A percentile compares a stretch with the other conserved stretches of the same genome.
These are phyloP conservation scores for Drosophila oshimai DNA, from an alignment of 1,140 invertebrate genomes.

Conservation along the genomic window DNA sequence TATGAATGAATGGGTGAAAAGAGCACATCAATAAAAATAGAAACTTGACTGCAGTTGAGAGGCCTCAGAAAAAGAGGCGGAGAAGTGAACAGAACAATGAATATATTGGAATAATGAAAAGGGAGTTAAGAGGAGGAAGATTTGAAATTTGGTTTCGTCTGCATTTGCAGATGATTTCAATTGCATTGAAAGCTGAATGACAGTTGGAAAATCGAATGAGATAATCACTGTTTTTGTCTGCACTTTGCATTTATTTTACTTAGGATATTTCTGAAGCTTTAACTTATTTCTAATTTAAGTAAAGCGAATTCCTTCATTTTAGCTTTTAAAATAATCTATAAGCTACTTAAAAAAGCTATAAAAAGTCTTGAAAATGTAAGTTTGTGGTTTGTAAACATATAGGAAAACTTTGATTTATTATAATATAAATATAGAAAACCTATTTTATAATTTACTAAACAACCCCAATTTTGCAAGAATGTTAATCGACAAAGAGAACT, in stretches of 20 bases:
- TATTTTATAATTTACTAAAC: neutral
- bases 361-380: no score
- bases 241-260: neutral
- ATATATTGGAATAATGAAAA: slow-evolving; percentile 40
- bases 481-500: neutral
- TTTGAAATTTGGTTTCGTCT: neutral
- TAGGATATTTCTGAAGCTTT: no score
- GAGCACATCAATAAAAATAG: slow-evolving; percentile 43
- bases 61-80: slow-evolving; percentile 3
- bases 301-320: no score
- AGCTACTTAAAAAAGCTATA: no score
- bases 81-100: slow-evolving; percentile 29
- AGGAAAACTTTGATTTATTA: no score
- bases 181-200: neutral
- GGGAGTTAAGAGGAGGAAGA: neutral
- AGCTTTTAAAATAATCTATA: no score
- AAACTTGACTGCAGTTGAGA: slow-evolving; percentile 43
- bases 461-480: neutral
- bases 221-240: neutral
- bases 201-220: neutral
- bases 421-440: no score
- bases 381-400: no score
- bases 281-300: no score
- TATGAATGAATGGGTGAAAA: slow-evolving; percentile 40
- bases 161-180: neutral